These are phyloP conservation scores for Rhogogaster chlorosoma DNA, from an alignment of 2,888 invertebrate genomes.

Conservation along the genomic window DNA sequence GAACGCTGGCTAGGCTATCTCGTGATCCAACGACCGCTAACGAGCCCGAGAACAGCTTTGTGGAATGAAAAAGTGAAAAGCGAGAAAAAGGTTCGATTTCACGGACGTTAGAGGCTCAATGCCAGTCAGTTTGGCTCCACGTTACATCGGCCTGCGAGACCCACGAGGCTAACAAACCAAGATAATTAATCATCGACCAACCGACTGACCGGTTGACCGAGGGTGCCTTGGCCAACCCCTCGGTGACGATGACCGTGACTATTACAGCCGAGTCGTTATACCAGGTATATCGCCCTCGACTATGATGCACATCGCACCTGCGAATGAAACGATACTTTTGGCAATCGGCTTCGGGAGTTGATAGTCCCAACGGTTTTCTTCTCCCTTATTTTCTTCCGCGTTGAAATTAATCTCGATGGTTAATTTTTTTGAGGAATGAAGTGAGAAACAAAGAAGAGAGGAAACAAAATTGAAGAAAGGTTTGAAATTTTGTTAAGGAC, in stretches of 20 bases:
- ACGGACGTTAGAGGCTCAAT: constrained; percentile 63
- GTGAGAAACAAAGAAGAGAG: too few relatives aligned
- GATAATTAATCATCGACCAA: constrained; percentile 44
- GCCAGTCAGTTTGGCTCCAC: not conserved
- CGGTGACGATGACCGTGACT: constrained; percentile 33
- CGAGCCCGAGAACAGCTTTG: not conserved
- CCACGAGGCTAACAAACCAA: not conserved
- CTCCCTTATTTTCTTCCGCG: not conserved
- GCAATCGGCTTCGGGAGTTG: not conserved
- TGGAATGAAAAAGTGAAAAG: constrained; percentile 51
- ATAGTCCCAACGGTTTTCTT: not conserved
- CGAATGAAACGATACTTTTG: constrained; percentile 10
- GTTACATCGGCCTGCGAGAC: not conserved
- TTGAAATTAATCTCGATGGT: too few relatives aligned
- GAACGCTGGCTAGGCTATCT: not conserved
- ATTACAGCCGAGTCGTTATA: not conserved
- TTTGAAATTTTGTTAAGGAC: not conserved
- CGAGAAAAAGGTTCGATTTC: constrained; percentile 66
- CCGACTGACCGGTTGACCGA: constrained; percentile 46
- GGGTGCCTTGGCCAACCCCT: constrained; percentile 27
- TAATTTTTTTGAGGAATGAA: too few relatives aligned
- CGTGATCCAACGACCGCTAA: not conserved
- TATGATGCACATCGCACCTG: not conserved
- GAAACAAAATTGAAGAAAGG: not conserved
- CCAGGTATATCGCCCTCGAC: not conserved